Percentiles rank a stretch among this genome's conserved stretches.
phyloP scores from a whole-genome alignment of 2,113 vertebrate species.

The Nannobrachium achirus region DNA sequence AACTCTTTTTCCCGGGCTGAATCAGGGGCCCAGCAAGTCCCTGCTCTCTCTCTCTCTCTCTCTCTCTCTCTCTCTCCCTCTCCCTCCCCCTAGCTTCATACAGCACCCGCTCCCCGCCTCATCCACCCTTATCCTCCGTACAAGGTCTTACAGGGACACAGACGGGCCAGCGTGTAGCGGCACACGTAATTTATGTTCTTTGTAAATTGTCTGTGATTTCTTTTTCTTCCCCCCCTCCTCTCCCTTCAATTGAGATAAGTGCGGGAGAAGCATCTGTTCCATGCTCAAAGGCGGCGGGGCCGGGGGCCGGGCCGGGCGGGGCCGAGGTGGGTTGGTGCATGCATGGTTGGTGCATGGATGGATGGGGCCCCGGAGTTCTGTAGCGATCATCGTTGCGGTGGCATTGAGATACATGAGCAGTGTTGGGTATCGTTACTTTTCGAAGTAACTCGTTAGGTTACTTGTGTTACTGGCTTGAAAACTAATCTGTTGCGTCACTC shows the following conservation, averaged over 20 bases:
- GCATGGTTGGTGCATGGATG: too few species aligned
- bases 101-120: constrained; percentile 25
- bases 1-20: too few species aligned
- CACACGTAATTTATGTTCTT: constrained; percentile 78
- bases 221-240: too few species aligned
- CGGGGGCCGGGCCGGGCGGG: constrained; percentile 16
- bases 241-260: constrained; percentile 78
- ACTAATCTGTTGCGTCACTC: too few species aligned
- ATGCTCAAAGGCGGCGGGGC: constrained; percentile 66
- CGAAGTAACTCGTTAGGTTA: too few species aligned
- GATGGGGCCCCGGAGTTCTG: constrained; percentile 55
- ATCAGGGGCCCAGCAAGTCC: too few species aligned
- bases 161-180: constrained; percentile 65
- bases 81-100: constrained; percentile 56
- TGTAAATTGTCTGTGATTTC: constrained; percentile 79
- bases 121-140: constrained; percentile 67
- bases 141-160: constrained; percentile 69
- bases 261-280: constrained; percentile 77
- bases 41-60: too few species aligned
- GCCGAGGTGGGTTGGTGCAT: too few species aligned
- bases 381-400: constrained; percentile 69
- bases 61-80: constrained; percentile 54
- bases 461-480: too few species aligned
- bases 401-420: constrained; percentile 57
- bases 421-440: too few species aligned